Evolutionary conservation across 2,113 vertebrate species (phyloP).

Genomic region (Mastomys natalensis): DNA sequence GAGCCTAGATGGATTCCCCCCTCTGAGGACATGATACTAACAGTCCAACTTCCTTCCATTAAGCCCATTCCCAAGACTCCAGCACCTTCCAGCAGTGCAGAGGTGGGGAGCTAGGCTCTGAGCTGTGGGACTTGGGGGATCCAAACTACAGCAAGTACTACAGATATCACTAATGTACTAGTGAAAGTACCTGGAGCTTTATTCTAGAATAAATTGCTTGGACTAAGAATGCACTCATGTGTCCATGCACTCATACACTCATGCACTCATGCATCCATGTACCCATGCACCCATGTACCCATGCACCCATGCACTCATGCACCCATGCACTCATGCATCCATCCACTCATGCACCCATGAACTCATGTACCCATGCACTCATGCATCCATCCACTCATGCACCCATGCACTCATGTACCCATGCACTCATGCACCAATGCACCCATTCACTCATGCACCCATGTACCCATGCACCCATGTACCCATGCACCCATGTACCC

Average conservation of each 20-base stretch:
- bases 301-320: too few species aligned
- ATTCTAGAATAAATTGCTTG: background rate
- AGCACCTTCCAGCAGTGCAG: background rate
- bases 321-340: too few species aligned
- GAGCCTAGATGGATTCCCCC: background rate
- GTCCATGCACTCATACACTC: too few species aligned
- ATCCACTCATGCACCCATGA: too few species aligned
- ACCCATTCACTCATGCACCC: too few species aligned
- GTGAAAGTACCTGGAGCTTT: too few species aligned
- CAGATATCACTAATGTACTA: background rate
- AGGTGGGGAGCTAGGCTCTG: background rate
- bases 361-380: background rate
- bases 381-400: background rate
- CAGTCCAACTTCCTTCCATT: background rate
- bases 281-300: too few species aligned
- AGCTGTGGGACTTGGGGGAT: background rate
- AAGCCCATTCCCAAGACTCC: background rate
- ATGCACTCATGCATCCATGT: too few species aligned
- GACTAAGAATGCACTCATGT: background rate
- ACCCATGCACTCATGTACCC: background rate
- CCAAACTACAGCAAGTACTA: background rate
- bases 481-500: background rate
- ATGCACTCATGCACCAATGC: too few species aligned
- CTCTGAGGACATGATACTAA: background rate
- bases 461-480: background rate